These are phyloP conservation scores for Chelon auratus DNA, from an alignment of 2,797 vertebrate species.

Conservation along the genomic window DNA sequence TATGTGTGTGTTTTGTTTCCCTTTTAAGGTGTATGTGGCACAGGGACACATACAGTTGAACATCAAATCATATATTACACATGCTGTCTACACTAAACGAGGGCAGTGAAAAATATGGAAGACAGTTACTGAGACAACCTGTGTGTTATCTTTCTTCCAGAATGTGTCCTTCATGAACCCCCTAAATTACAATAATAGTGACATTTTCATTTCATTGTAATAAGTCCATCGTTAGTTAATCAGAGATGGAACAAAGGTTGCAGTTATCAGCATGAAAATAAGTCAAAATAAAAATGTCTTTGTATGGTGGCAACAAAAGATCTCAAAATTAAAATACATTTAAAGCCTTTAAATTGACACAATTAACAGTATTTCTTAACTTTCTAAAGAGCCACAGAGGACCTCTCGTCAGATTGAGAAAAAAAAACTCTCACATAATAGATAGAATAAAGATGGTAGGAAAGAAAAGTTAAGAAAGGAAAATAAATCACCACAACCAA, in stretches of 20 bases:
- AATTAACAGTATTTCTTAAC: conserved; percentile 5
- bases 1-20: neutral
- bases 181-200: neutral
- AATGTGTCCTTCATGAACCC: conserved; percentile 5
- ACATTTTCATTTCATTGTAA: neutral
- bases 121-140: neutral
- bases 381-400: neutral
- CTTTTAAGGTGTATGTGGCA: neutral
- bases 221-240: conserved; percentile 12
- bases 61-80: too few relatives aligned
- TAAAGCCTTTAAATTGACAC: conserved; percentile 7
- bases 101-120: neutral
- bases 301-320: conserved; percentile 34
- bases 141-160: neutral
- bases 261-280: conserved; percentile 13
- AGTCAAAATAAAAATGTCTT: conserved; percentile 11
- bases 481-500: conserved; percentile 37
- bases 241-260: neutral
- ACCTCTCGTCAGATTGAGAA: neutral
- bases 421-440: conserved; percentile 19
- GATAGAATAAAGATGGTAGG: conserved; percentile 9
- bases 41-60: neutral
- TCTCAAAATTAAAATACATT: conserved; percentile 1
- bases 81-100: neutral
- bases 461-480: conserved; percentile 33